Base-by-base conservation (phyloP, 2,797 vertebrate genomes). In the Danio aesculapii region DNA sequence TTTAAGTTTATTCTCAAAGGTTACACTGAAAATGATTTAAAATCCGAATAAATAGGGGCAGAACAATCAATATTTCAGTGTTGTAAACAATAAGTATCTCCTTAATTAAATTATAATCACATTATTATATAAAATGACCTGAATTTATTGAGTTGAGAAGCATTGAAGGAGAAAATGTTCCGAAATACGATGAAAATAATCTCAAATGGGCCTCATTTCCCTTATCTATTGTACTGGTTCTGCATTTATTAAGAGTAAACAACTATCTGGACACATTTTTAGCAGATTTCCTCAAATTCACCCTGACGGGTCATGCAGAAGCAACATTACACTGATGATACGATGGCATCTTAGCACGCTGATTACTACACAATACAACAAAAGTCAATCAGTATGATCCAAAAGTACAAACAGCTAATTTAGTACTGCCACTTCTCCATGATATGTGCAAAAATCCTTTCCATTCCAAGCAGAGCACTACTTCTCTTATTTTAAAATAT, bases 311-410 rank as follows among this genome's bases (percentile, higher is more conserved):
- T 53, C 66, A 76, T 17, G 47, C 17, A 47, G 13, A 68, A 21
- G 53, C 47, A 12, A 19, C 75, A 66, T 57, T 43, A 70, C 30
- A 79, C 69, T 49, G 69, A 66, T 52, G 17, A 71, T 19, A 62
- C 49, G 30, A 62, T 63, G 11, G 12, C 21, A 4, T 70, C 50
- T 55, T 52, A 30, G 30, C 30, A 47, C 47, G 64, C 19, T 21
- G 30, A 39, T 16, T 53, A 55, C 47, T 70, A 68, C 66, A 82
- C 67, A 58, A 58, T 39, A 72, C 52, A 7, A 58, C 69, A 71
- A 21, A 58, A 3, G 17, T 63, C 39, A 53, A 21, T 44, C 17
- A 78, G 50, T 58, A 47, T 46, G 0, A 49, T 10, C 66, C 6
- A 5, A 52, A 50, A 19, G 64, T 10, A 2, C 14, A 55, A 62